These are phyloP conservation scores for Arnoldichthys spilopterus DNA, from an alignment of 2,797 vertebrate genomes.

Conservation along the genomic window DNA sequence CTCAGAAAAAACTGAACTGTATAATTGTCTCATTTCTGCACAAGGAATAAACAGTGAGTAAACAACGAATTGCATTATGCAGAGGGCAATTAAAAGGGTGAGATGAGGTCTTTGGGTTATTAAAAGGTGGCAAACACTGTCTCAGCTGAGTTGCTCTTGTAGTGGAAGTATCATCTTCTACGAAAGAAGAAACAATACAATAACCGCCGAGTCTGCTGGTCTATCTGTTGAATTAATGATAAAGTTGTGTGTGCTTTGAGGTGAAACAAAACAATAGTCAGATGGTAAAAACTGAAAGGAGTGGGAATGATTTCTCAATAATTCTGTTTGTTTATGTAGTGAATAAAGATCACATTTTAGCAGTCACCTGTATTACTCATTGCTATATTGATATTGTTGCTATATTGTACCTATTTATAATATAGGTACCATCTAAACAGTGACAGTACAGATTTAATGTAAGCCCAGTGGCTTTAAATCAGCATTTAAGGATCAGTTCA, in stretches of 20 bases:
- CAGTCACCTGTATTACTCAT: too few species aligned
- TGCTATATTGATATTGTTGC: too few species aligned
- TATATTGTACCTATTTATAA: too few species aligned
- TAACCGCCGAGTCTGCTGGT: background rate
- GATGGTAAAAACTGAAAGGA: background rate
- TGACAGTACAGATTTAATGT: too few species aligned
- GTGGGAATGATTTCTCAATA: too few species aligned
- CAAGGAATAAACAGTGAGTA: background rate
- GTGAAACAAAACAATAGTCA: background rate
- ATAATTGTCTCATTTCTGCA: conserved; percentile 6
- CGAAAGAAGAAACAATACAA: background rate
- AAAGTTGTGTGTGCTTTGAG: background rate
- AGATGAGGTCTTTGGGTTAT: conserved; percentile 14
- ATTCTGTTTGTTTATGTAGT: too few species aligned
- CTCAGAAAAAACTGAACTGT: background rate
- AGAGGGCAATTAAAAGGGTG: conserved; percentile 1
- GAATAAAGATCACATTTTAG: too few species aligned
- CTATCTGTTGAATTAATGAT: background rate
- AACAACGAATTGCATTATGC: background rate
- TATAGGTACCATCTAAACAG: too few species aligned
- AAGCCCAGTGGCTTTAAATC: too few species aligned
- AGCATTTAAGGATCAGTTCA: too few species aligned
- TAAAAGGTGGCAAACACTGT: background rate
- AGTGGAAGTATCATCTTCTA: background rate
- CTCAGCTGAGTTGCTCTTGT: background rate